phyloP scores from a whole-genome alignment of 2,113 vertebrate genomes.

The Australoheros scitulus region DNA sequence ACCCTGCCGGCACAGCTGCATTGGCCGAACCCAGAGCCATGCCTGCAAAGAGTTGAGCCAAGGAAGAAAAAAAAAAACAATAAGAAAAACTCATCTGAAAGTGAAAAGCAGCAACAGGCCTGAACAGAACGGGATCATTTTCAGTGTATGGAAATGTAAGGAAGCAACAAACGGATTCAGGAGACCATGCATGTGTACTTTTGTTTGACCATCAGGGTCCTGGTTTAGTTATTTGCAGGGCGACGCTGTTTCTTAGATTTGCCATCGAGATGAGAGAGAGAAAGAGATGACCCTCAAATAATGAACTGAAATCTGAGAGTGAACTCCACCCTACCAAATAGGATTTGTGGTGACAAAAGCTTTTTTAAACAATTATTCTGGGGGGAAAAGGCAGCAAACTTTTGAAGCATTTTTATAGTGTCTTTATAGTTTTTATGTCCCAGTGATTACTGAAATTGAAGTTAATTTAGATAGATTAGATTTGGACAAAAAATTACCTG shows the following conservation, averaged over 20 bases:
- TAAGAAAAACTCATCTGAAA: not conserved
- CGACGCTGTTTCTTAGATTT: no score
- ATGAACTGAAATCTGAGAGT: no score
- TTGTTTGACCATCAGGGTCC: no score
- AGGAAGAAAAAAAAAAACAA: not conserved
- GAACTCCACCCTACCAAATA: no score
- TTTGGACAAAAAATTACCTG: not conserved
- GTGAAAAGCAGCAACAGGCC: not conserved
- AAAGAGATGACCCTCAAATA: no score
- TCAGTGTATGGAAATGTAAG: not conserved
- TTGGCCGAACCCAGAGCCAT: slow-evolving; percentile 32
- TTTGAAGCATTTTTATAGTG: not conserved
- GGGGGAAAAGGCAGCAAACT: no score
- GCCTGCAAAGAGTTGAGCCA: not conserved
- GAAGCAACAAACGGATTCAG: no score
- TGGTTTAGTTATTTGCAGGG: no score
- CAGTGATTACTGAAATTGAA: not conserved
- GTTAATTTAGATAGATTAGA: not conserved
- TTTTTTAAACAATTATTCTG: not conserved
- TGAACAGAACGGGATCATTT: not conserved
- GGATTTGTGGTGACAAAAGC: not conserved
- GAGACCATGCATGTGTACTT: no score
- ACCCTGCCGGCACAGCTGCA: slow-evolving; percentile 63
- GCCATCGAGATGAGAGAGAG: no score
- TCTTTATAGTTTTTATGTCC: not conserved